These are phyloP conservation scores for Coenonympha arcania DNA, from an alignment of 2,888 invertebrate species.

Conservation along the genomic window DNA sequence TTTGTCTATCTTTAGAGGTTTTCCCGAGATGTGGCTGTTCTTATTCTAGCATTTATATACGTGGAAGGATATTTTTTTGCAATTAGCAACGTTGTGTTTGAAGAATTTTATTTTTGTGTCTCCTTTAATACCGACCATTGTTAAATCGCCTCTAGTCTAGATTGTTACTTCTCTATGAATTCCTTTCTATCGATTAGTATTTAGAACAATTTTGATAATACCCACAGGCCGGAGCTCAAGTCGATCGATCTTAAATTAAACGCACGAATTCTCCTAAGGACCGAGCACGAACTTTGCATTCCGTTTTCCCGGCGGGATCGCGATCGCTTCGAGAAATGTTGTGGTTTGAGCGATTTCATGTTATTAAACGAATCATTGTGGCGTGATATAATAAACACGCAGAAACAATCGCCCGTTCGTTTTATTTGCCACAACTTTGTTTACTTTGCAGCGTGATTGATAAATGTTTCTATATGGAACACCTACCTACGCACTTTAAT, in stretches of 20 bases:
- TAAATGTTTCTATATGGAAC: background rate
- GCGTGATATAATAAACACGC: constrained; percentile 34
- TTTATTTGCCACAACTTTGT: constrained; percentile 4
- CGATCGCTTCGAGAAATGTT: constrained; percentile 21
- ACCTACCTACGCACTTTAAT: background rate
- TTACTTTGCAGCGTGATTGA: background rate
- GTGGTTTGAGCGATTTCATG: constrained; percentile 32
- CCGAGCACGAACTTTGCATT: constrained; percentile 12
- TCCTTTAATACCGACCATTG: too few species aligned
- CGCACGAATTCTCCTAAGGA: background rate
- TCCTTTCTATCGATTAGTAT: background rate
- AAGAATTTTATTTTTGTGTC: too few species aligned
- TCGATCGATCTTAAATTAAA: background rate
- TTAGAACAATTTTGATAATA: background rate
- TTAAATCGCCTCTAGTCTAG: too few species aligned
- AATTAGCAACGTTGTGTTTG: too few species aligned
- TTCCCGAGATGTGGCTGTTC: too few species aligned
- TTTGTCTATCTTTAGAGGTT: too few species aligned
- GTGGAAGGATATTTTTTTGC: too few species aligned
- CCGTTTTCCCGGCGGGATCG: constrained; percentile 11
- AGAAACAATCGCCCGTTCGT: constrained; percentile 31
- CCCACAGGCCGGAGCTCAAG: background rate
- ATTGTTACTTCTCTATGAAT: background rate
- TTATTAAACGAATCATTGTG: constrained; percentile 34
- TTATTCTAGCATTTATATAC: too few species aligned